phyloP scores from a whole-genome alignment of 1,140 invertebrate genomes.

The Chlorops oryzae region DNA sequence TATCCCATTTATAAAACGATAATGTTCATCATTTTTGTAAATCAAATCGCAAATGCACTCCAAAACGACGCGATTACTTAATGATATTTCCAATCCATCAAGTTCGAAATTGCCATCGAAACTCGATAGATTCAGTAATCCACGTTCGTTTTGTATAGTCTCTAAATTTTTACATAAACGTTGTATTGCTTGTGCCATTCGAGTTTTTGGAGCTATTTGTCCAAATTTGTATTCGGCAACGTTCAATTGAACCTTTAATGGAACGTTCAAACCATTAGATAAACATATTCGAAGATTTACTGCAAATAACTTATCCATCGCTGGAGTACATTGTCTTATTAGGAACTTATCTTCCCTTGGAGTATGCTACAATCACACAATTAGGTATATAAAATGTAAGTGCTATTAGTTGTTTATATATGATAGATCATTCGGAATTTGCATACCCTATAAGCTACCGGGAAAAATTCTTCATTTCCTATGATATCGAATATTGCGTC shows the following conservation, averaged over 20 bases:
- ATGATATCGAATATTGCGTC: conserved; percentile 10
- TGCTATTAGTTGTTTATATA: not conserved
- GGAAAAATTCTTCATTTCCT: conserved; percentile 15
- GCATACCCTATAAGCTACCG: conserved; percentile 15
- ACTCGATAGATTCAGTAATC: conserved; percentile 8
- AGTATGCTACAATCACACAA: conserved; percentile 5
- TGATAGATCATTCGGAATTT: not conserved
- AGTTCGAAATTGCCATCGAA: conserved; percentile 7
- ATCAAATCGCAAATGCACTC: conserved; percentile 14
- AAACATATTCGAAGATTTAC: conserved; percentile 6
- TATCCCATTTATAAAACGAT: conserved; percentile 9
- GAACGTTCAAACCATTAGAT: conserved; percentile 2
- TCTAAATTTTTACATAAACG: conserved; percentile 11
- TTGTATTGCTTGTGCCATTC: conserved; percentile 7
- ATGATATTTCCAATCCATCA: conserved; percentile 5
- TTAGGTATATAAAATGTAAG: not conserved
- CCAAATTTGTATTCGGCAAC: conserved; percentile 16
- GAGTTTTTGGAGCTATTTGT: conserved; percentile 11
- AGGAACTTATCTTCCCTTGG: conserved; percentile 12
- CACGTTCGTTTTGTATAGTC: conserved; percentile 3
- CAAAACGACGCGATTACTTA: conserved; percentile 14
- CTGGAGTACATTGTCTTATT: conserved; percentile 13
- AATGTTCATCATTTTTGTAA: conserved; percentile 15
- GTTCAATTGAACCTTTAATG: conserved; percentile 11
- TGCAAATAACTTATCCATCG: conserved; percentile 14